These are phyloP conservation scores for Ichneumon xanthorius DNA, from an alignment of 2,888 invertebrate genomes.

Conservation along the genomic window DNA sequence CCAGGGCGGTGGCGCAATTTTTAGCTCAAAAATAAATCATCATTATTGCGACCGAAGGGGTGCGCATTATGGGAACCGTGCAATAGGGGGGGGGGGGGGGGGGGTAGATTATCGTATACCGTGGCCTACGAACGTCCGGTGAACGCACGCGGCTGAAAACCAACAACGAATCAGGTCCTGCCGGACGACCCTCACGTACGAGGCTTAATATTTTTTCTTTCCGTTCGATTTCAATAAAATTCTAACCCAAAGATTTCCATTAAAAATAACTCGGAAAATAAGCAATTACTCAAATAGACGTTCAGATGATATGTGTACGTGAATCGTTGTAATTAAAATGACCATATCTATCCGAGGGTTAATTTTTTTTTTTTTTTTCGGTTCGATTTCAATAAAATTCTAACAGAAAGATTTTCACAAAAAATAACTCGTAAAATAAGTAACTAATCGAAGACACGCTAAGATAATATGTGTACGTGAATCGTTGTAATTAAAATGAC, in stretches of 20 bases:
- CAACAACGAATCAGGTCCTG: not conserved
- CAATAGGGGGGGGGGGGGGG: too few species aligned
- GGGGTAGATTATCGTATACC: slow-evolving; percentile 67
- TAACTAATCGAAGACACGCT: too few species aligned
- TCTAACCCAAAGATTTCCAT: too few species aligned
- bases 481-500: slow-evolving; percentile 6
- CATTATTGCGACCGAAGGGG: slow-evolving; percentile 86
- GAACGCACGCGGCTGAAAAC: not conserved
- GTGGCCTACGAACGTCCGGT: not conserved
- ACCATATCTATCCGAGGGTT: slow-evolving; percentile 15
- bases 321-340: slow-evolving; percentile 8
- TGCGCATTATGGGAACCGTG: slow-evolving; percentile 77
- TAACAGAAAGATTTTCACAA: too few species aligned
- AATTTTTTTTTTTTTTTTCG: not conserved
- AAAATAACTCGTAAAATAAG: too few species aligned
- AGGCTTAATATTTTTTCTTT: too few species aligned
- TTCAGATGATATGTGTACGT: not conserved
- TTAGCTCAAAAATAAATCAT: slow-evolving; percentile 87
- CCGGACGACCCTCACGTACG: not conserved
- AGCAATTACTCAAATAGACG: too few species aligned
- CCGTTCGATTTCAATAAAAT: too few species aligned
- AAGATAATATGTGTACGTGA: not conserved
- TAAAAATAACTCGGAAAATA: too few species aligned
- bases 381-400: too few species aligned
- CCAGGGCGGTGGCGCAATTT: slow-evolving; percentile 86